These are phyloP conservation scores for Tiphia femorata DNA, from an alignment of 2,888 invertebrate genomes.

Conservation along the genomic window DNA sequence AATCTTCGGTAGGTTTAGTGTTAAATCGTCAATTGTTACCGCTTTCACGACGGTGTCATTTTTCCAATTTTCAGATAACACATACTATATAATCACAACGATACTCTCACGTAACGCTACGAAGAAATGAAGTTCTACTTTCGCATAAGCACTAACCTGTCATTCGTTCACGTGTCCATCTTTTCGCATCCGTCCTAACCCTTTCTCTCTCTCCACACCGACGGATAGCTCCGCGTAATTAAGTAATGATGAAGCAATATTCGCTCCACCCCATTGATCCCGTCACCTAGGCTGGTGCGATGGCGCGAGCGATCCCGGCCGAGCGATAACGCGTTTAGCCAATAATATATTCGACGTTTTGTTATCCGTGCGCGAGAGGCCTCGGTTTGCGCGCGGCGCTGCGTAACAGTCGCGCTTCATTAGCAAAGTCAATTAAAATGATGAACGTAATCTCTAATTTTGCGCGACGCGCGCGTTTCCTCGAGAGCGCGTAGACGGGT, in stretches of 20 bases:
- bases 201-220: no score
- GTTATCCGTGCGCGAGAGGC: conserved; percentile 35
- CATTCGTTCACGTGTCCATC: background rate
- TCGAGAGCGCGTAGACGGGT: no score
- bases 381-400: no score
- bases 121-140: no score
- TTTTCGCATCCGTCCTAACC: no score
- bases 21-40: no score
- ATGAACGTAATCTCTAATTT: conserved; percentile 42
- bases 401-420: conserved; percentile 39
- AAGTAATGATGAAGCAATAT: conserved; percentile 3
- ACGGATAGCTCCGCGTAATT: conserved; percentile 18
- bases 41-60: no score
- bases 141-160: no score
- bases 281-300: conserved; percentile 8
- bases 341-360: conserved; percentile 37
- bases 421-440: conserved; percentile 46
- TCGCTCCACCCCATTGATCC: conserved; percentile 5
- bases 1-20: no score
- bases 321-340: conserved; percentile 37
- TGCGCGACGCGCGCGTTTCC: conserved; percentile 24
- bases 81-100: no score
- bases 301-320: background rate
- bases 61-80: no score
- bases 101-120: no score